A percentile compares a stretch with the other conserved stretches of the same genome.
Conservation (phyloP, 2,113 vertebrate species). For the Oceanodroma tethys region DNA sequence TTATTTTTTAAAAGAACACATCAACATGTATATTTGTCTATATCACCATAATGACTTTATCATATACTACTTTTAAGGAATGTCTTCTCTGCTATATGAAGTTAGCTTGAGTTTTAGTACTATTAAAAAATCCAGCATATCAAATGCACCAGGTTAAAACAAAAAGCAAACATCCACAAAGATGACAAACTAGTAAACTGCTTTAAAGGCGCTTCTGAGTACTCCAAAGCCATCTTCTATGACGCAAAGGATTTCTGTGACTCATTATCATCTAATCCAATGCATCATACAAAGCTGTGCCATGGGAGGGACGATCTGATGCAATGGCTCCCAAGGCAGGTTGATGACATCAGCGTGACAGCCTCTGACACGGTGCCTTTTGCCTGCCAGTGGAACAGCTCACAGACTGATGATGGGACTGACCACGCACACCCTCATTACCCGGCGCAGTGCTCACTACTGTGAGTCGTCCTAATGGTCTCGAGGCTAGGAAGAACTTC, state of each 20-base stretch:
- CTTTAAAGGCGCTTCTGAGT: neutral
- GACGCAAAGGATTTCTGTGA: neutral
- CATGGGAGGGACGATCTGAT: neutral
- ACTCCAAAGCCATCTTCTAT: neutral
- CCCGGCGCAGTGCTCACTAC: neutral
- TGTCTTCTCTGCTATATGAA: neutral
- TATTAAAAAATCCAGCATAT: neutral
- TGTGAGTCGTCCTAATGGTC: neutral
- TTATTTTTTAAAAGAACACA: neutral
- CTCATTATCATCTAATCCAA: neutral
- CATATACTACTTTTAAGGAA: neutral
- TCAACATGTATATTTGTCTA: neutral
- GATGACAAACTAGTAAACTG: neutral
- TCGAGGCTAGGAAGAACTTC: neutral
- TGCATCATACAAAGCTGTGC: neutral
- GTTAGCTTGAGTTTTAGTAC: neutral
- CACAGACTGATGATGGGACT: neutral
- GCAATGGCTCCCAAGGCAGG: neutral
- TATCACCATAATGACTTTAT: neutral
- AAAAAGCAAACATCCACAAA: neutral
- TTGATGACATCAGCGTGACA: neutral
- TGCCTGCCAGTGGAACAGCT: neutral
- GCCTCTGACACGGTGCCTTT: neutral
- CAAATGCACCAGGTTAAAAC: neutral
- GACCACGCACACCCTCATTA: neutral